Base-by-base conservation (phyloP, 2,888 invertebrate species). In the Slavum lentiscoides region DNA sequence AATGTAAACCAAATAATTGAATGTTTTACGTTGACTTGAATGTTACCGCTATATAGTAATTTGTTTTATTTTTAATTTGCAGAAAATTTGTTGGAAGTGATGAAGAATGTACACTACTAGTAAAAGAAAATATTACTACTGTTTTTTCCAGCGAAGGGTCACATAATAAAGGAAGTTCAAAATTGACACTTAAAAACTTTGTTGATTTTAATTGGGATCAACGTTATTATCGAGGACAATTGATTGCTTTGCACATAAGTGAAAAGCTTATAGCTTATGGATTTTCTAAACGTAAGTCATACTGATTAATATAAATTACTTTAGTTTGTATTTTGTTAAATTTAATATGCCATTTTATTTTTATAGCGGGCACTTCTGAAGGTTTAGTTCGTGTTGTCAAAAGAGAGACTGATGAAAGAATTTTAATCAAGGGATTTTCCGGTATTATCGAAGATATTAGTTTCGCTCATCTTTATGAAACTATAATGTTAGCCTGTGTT, bases 201-300 rank as follows among this genome's bases (percentile, higher is more conserved):
- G 96, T 96, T 37, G 96, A 96, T 85, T 97, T 94, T 86, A 93
- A 93, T 84, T 97, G 97, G 97, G 97, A 97, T 86, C 90, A 92
- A 68, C 92, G 92, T 84, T 93, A 93, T 85, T 95, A 96, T 85
- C 89, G 91, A 0, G 97, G 97, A 0, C 94, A 95, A 85, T 88
- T 97, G 82, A 90, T 97, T 62, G 95, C 96, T 15, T 92, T 95
- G 64, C 96, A 97, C 86, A 91, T 93, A 85, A 91, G 91, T 85
- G 94, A 94, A 80, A 92, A 93, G 85, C 94, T 93, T 86, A 88
- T 96, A 84, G 97, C 97, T 0, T 97, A 97, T 88, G 94, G 92
- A 82, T 92, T 97, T 62, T 30, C 39, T 53, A 72, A 58, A 66
- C 64, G 80, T 80, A 64, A 58, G 66, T 59, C 5, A 30, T 23